These are phyloP conservation scores for Gonioctena quinquepunctata DNA, from an alignment of 1,140 invertebrate genomes.

Conservation along the genomic window DNA sequence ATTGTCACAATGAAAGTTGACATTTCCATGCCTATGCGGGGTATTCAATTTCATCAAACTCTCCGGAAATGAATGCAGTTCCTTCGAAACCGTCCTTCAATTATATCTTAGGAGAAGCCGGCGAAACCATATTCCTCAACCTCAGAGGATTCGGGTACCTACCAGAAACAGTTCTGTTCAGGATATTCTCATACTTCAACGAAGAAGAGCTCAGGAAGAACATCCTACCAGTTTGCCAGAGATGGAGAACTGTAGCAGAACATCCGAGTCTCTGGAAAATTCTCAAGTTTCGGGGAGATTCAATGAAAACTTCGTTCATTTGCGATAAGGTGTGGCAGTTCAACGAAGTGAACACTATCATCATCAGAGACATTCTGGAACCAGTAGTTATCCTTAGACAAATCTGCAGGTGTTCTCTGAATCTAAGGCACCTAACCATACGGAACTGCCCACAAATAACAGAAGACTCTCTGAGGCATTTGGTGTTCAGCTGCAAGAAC, in stretches of 20 bases:
- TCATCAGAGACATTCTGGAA: background rate
- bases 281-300: background rate
- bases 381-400: conserved; percentile 8
- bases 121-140: background rate
- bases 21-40: too few species aligned
- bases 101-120: background rate
- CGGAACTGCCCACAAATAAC: background rate
- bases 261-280: conserved; percentile 12
- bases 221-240: conserved; percentile 11
- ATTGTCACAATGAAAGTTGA: too few species aligned
- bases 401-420: conserved; percentile 4
- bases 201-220: conserved; percentile 2
- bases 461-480: background rate
- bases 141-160: background rate
- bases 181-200: conserved; percentile 8
- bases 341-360: background rate
- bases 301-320: background rate
- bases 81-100: background rate
- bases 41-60: too few species aligned
- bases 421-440: background rate
- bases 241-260: conserved; percentile 8
- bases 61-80: background rate
- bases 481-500: background rate
- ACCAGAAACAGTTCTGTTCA: background rate
- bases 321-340: conserved; percentile 14